These are phyloP conservation scores for Pelagia noctiluca DNA, from an alignment of 30 jellyfish, hydroid and myxozoan genomes.

Conservation along the genomic window DNA sequence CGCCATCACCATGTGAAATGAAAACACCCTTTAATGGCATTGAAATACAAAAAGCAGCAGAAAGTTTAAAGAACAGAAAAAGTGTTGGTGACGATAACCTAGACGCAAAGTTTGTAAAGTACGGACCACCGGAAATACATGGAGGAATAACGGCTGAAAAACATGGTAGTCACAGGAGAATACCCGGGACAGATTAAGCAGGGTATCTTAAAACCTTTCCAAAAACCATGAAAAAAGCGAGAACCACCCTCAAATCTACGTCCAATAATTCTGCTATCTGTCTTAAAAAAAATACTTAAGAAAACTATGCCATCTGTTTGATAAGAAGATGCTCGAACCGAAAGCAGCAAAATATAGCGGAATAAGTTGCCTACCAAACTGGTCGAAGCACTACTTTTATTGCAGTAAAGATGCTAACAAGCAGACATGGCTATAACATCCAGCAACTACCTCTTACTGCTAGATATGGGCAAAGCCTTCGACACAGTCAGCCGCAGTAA, in stretches of 20 bases:
- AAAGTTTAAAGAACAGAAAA: slow-evolving; percentile 29
- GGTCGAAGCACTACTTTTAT: slow-evolving; percentile 2
- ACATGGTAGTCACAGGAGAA: neutral
- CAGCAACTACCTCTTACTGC: slow-evolving; percentile 13
- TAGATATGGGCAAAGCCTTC: slow-evolving; percentile 62
- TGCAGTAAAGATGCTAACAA: neutral
- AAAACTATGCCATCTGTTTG: neutral
- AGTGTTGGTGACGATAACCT: slow-evolving; percentile 32
- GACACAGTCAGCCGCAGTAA: slow-evolving; percentile 46
- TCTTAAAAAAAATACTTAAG: neutral
- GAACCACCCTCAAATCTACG: neutral
- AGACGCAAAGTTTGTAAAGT: slow-evolving; percentile 25
- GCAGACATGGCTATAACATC: slow-evolving; percentile 1
- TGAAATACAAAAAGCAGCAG: slow-evolving; percentile 55
- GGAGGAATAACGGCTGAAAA: neutral
- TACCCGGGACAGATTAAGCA: neutral
- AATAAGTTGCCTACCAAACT: slow-evolving; percentile 8
- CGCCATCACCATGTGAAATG: slow-evolving; percentile 67
- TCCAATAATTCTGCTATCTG: slow-evolving; percentile 22
- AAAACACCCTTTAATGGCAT: slow-evolving; percentile 49
- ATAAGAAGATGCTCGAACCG: neutral
- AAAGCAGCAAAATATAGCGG: neutral
- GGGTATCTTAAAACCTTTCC: slow-evolving; percentile 6
- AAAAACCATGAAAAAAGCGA: slow-evolving; percentile 3
- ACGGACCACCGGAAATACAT: slow-evolving; percentile 41